Conservation (phyloP, 2,888 invertebrate species). For the Rhimphoctona megacephalus region DNA sequence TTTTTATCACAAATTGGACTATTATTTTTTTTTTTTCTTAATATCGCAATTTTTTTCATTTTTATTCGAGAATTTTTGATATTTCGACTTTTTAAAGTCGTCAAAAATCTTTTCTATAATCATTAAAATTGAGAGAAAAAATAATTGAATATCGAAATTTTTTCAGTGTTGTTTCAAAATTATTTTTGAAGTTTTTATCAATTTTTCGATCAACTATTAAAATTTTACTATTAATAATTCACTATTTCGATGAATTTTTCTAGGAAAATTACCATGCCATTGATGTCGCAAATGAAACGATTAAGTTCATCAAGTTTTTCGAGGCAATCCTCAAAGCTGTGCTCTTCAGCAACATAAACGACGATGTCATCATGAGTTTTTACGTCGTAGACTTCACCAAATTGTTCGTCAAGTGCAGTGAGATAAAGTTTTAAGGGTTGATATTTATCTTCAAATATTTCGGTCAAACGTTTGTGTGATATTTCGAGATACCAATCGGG, state of each 20-base stretch:
- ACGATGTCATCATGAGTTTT: conserved; percentile 85
- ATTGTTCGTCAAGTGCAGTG: conserved; percentile 86
- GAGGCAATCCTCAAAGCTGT: conserved; percentile 81
- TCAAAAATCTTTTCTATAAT: too few relatives aligned
- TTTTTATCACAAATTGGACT: not conserved
- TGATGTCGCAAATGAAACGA: conserved; percentile 74
- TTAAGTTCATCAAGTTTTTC: conserved; percentile 78
- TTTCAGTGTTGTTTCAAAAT: not conserved
- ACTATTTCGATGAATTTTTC: not conserved
- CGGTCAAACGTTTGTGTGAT: conserved; percentile 86
- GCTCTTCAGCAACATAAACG: conserved; percentile 85
- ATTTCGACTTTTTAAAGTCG: too few relatives aligned
- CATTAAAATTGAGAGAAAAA: too few relatives aligned
- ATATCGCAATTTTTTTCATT: not conserved
- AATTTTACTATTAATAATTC: not conserved
- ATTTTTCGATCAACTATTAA: not conserved
- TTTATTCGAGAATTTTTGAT: too few relatives aligned
- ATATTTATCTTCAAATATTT: conserved; percentile 86
- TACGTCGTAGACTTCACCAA: conserved; percentile 86
- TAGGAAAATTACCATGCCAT: conserved; percentile 76
- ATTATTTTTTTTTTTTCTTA: too few relatives aligned
- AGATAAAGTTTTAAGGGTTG: conserved; percentile 87
- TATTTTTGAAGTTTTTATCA: not conserved
- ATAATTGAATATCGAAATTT: too few relatives aligned
- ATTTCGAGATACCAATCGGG: conserved; percentile 83